Conservation (phyloP, 2,888 invertebrate genomes). For the Helleia helle region DNA sequence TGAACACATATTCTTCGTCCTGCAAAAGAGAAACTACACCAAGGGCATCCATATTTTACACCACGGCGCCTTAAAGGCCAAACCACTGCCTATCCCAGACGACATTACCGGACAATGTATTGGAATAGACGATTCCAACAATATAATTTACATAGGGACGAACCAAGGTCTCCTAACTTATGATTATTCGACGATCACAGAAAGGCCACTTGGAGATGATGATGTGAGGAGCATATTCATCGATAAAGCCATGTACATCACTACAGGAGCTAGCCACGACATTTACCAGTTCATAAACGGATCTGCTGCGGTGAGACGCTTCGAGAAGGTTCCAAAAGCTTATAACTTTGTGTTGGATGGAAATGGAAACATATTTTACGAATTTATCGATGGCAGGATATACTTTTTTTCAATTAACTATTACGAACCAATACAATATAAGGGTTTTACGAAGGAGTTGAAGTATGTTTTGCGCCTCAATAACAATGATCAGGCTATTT, state of each 20-base stretch:
- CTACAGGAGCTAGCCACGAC: constrained; percentile 51
- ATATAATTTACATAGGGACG: constrained; percentile 53
- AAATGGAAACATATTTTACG: constrained; percentile 55
- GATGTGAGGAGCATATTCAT: constrained; percentile 57
- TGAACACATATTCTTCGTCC: constrained; percentile 56
- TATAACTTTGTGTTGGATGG: constrained; percentile 53
- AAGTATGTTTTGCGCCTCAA: constrained; percentile 54
- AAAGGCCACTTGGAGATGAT: constrained; percentile 60
- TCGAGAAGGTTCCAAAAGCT: constrained; percentile 54
- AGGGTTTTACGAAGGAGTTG: constrained; percentile 56
- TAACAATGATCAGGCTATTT: constrained; percentile 51
- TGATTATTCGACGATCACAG: constrained; percentile 50
- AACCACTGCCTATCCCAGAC: constrained; percentile 48
- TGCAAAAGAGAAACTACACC: constrained; percentile 59
- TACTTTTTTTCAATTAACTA: constrained; percentile 52
- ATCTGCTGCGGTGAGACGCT: constrained; percentile 54
- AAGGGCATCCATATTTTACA: constrained; percentile 56
- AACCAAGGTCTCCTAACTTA: constrained; percentile 57
- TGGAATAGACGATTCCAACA: constrained; percentile 38
- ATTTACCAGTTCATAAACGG: constrained; percentile 54
- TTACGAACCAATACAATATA: constrained; percentile 58
- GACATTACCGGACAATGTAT: constrained; percentile 56
- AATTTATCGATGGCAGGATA: constrained; percentile 55
- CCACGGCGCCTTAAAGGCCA: constrained; percentile 54
- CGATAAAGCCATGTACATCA: constrained; percentile 58